Evolutionary conservation across 2,113 vertebrate genomes (phyloP).

Genomic region (Cepphus grylle): DNA sequence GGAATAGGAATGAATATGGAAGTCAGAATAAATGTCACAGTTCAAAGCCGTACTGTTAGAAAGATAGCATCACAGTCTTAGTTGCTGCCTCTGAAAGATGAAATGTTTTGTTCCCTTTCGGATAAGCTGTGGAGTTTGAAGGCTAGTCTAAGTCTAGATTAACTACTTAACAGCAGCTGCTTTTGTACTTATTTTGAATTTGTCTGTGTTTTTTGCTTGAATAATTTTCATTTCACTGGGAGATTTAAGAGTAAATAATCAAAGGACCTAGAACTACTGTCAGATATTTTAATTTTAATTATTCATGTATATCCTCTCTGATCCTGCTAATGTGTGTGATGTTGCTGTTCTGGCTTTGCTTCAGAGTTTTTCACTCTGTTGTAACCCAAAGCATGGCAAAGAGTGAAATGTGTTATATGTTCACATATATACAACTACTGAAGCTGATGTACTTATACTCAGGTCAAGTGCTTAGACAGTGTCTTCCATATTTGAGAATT

Average conservation of each 20-base stretch:
- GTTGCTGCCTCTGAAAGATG: conserved; percentile 40
- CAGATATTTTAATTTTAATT: background rate
- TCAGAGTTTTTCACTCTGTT: background rate
- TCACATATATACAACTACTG: background rate
- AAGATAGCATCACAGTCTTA: conserved; percentile 49
- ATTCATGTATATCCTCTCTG: background rate
- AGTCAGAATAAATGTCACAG: conserved; percentile 71
- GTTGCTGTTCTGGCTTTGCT: background rate
- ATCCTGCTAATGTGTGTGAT: background rate
- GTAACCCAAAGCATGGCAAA: background rate
- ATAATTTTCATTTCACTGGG: background rate
- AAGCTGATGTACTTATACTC: background rate
- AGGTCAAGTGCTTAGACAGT: background rate
- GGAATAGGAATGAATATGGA: conserved; percentile 46
- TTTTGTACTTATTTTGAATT: background rate
- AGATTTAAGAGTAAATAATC: background rate
- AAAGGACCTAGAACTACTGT: background rate
- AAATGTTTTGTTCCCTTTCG: conserved; percentile 12
- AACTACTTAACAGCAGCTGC: background rate
- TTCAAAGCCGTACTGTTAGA: conserved; percentile 11
- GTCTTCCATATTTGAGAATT: background rate
- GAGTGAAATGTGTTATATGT: background rate
- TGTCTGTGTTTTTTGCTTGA: background rate
- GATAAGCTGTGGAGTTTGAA: conserved; percentile 8
- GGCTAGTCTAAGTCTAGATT: background rate